These are phyloP conservation scores for Cotesia vestalis DNA, from an alignment of 1,140 invertebrate genomes.

Conservation along the genomic window DNA sequence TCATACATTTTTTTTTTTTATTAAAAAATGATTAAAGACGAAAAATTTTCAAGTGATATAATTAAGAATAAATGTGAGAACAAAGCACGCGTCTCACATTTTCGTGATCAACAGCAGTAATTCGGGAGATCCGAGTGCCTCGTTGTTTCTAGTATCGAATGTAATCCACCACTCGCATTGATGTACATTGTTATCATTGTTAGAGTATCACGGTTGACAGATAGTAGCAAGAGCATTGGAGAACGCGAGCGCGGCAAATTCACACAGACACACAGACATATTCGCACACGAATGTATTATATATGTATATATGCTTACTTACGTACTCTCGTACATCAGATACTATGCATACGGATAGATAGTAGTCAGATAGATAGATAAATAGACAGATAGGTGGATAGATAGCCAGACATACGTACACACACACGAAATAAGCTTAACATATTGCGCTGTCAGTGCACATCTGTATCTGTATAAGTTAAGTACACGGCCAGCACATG, in stretches of 20 bases:
- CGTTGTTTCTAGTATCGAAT: neutral
- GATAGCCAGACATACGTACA: neutral
- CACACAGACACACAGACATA: neutral
- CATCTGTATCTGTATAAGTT: too few relatives aligned
- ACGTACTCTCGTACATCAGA: too few relatives aligned
- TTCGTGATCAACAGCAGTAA: neutral
- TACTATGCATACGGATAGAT: neutral
- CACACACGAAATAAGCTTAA: slow-evolving; percentile 7
- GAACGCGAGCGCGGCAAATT: neutral
- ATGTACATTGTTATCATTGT: too few relatives aligned
- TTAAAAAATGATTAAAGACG: too few relatives aligned
- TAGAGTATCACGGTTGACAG: slow-evolving; percentile 14
- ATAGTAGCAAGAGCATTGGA: slow-evolving; percentile 4
- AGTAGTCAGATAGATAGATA: neutral
- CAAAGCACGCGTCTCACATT: slow-evolving; percentile 17
- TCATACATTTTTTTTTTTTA: too few relatives aligned
- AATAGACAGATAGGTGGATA: neutral
- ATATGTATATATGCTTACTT: too few relatives aligned
- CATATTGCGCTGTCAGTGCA: slow-evolving; percentile 1
- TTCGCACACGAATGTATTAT: too few relatives aligned
- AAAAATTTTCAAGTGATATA: too few relatives aligned
- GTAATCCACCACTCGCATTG: too few relatives aligned
- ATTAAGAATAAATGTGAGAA: neutral
- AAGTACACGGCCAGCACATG: neutral
- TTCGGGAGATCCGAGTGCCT: slow-evolving; percentile 8